A percentile compares a stretch with the other conserved stretches of the same genome.
These are phyloP conservation scores for Apolygus lucorum DNA, from an alignment of 1,140 invertebrate species.

Conservation along the genomic window DNA sequence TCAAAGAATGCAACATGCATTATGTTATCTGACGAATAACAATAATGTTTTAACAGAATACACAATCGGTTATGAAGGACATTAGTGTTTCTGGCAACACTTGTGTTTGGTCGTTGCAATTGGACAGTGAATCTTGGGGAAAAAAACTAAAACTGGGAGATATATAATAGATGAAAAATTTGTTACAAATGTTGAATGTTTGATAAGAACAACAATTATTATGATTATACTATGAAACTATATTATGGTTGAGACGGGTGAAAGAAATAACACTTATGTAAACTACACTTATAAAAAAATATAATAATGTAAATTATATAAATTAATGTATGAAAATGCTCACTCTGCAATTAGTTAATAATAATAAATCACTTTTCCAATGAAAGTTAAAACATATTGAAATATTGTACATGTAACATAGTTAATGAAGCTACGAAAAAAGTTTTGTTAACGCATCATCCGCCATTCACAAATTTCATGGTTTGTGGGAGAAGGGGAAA, in stretches of 20 bases:
- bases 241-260: constrained; percentile 30
- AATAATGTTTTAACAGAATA: neutral
- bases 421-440: constrained; percentile 23
- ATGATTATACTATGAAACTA: constrained; percentile 16
- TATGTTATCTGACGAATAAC: constrained; percentile 2
- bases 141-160: neutral
- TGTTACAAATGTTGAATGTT: constrained; percentile 22
- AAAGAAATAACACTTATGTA: constrained; percentile 28
- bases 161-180: neutral
- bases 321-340: constrained; percentile 30
- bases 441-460: constrained; percentile 3
- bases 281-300: constrained; percentile 26
- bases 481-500: constrained; percentile 1
- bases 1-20: too few species aligned
- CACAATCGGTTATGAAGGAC: neutral
- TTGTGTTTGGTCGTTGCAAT: neutral
- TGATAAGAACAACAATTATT: constrained; percentile 25
- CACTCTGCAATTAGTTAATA: constrained; percentile 30
- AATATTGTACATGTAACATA: constrained; percentile 28
- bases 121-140: neutral
- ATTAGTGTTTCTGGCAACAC: neutral
- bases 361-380: constrained; percentile 29
- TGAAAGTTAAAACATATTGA: constrained; percentile 26
- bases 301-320: constrained; percentile 29
- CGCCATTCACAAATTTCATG: neutral